phyloP scores from a whole-genome alignment of 2,888 invertebrate genomes.

The Spicauda simplicius region DNA sequence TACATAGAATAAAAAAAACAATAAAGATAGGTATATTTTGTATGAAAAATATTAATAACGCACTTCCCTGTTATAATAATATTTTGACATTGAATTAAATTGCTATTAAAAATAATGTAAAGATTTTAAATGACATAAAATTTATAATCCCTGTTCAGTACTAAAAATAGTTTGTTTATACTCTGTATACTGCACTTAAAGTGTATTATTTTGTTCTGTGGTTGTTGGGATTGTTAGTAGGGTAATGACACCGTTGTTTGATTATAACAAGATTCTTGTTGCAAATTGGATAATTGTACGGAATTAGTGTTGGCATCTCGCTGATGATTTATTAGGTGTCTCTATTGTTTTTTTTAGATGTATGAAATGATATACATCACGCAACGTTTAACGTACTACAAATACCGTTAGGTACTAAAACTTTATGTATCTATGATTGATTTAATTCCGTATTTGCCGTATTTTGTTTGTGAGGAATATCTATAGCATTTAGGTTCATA shows the following conservation, averaged over 20 bases:
- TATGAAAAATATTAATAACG: too few species aligned
- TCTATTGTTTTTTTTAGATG: constrained; percentile 16
- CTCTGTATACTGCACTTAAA: not conserved
- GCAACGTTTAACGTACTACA: constrained; percentile 5
- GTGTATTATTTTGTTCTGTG: not conserved
- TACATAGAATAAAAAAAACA: too few species aligned
- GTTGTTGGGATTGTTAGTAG: constrained; percentile 2
- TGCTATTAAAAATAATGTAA: too few species aligned
- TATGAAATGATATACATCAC: not conserved
- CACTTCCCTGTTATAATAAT: too few species aligned
- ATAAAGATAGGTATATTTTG: too few species aligned
- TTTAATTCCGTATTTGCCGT: too few species aligned
- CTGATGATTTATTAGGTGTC: constrained; percentile 17
- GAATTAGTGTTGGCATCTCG: constrained; percentile 42
- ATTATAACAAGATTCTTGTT: constrained; percentile 44
- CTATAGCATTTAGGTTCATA: too few species aligned
- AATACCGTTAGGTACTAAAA: not conserved
- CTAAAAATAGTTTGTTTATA: too few species aligned
- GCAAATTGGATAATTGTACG: constrained; percentile 60
- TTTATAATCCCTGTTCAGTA: too few species aligned
- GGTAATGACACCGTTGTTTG: constrained; percentile 10
- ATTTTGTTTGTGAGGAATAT: too few species aligned
- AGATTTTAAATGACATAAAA: too few species aligned
- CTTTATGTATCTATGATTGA: not conserved
- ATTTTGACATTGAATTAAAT: too few species aligned